Evolutionary conservation across 2,888 invertebrate species (phyloP), one percentile per base, ranked within the genome.

Genomic region (Alloscopus bannaensis): DNA sequence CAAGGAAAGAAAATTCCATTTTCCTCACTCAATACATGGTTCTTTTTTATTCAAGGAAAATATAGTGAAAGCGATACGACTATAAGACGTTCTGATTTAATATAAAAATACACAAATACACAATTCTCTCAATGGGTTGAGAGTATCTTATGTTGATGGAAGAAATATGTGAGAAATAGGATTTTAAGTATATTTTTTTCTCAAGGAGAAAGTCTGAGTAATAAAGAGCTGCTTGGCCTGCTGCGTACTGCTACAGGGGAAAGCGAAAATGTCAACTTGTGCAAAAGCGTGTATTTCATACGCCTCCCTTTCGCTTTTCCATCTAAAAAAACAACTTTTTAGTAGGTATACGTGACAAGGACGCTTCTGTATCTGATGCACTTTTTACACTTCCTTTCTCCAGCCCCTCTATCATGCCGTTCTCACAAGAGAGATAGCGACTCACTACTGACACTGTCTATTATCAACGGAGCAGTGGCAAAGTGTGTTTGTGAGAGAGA

Each of bases 131-230:
- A n/a, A n/a, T n/a, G n/a, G n/a, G n/a, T n/a, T n/a, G n/a, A n/a
- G n/a, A n/a, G n/a, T n/a, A n/a, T n/a, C n/a, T n/a, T n/a, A 57
- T 8, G 55, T 55, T 72, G 65, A 72, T 72, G 72, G 72, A 72
- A 72, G 72, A 72, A 72, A 64, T 64, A 72, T 64, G 64, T 18
- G 55, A 72, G 64, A 64, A 64, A 65, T 64, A 40, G 45, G 72
- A 65, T 64, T 64, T 64, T 55, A 26, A 55, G 42, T 50, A 31
- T 55, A n/a, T n/a, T n/a, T n/a, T n/a, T n/a, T n/a, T 52, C 40
- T 11, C 64, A 64, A 62, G 24, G 42, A 36, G 24, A n/a, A n/a
- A n/a, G n/a, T n/a, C n/a, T n/a, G n/a, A n/a, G n/a, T n/a, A n/a
- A n/a, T n/a, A n/a, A n/a, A n/a, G 62, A 47, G 60, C 47, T 18